Base-by-base conservation (phyloP, 2,797 vertebrate genomes). In the Cossypha niveicapilla region DNA sequence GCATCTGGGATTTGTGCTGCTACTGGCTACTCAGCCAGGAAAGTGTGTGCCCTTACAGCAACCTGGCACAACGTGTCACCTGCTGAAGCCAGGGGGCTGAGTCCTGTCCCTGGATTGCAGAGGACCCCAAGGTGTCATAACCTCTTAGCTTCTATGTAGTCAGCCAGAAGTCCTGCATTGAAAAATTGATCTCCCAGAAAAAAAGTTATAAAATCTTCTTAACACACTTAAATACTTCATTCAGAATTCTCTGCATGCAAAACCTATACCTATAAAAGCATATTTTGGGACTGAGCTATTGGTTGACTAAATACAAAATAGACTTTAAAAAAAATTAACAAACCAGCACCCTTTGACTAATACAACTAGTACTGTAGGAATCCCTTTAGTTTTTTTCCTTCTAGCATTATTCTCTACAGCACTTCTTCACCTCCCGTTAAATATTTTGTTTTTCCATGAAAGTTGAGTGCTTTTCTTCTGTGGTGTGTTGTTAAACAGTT, bases 1-100 rank as follows among this genome's bases (percentile, higher is more conserved):
- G 51, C 45, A 57, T 77, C 66, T 84, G 45, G 22, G 18, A n/a
- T 58, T 30, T 39, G 5, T 81, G 76, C 35, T 80, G 48, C 68
- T 56, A 34, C 34, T 34, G 34, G 41, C 62, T 39, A 3, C 34
- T 39, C 24, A 44, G 3, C 18, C 45, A 44, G 28, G 34, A 57
- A 48, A 48, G 10, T 44, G 11, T 17, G n/a, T 70, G 22, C 11
- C n/a, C 23, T 47, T 70, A 30, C 9, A 63, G 53, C 22, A 80
- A 5, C 51, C 21, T 78, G 86, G 28, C 39, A 45, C 0, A 0
- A 7, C 0, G 0, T 30, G n/a, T 27, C 51, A 2, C 18, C 32
- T 62, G 72, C 56, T 48, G 79, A 63, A 63, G 56, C 18, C 58
- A 37, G 7, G 23, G 27, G n/a, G 23, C 1, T 34, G 30, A 66